Evolutionary conservation across 2,888 invertebrate species (phyloP), one percentile per base, ranked within the genome.

Genomic region (Callyntrura guangdongensis): DNA sequence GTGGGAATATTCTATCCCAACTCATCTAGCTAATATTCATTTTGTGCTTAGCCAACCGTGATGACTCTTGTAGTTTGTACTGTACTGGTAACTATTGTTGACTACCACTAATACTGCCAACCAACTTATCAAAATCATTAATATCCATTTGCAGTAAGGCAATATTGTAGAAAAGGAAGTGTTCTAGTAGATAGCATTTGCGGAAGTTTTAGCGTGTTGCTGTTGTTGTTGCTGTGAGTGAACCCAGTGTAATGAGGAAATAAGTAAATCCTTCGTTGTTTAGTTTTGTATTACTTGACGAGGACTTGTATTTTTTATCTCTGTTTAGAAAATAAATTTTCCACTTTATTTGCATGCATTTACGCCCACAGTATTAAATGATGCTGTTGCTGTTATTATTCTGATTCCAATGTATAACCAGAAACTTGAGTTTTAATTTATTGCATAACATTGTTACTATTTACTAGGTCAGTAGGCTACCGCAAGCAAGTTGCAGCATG

Each of bases 381-480:
- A 69, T 20, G 8, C 25, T 61, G 25, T 53, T 27, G 17, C 11
- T 74, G 49, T 77, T n/a, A n/a, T n/a, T n/a, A n/a, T n/a, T n/a
- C n/a, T n/a, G 12, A 27, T 67, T 77, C n/a, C 56, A 45, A 17
- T 49, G n/a, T 25, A 61, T 27, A 59, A n/a, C 36, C 6, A 36
- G 36, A 36, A 36, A 6, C 47, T 17, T 49, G n/a, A 14, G 67
- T 67, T 81, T 86, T 45, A 69, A n/a, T 67, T 49, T 36, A 20
- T 89, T 89, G 89, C 89, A 84, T 89, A 89, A 89, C 83, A n/a
- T 36, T 47, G 12, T 25, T 64, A 47, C 11, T 61, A 22, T 67
- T 74, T 81, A 77, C 87, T 83, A 74, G 89, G 89, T 89, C 64
- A 89, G 74, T 89, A 82, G 89, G 89, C 59, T 89, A 89, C 83